phyloP scores from a whole-genome alignment of 2,888 invertebrate species.

The Cephus pulcher region DNA sequence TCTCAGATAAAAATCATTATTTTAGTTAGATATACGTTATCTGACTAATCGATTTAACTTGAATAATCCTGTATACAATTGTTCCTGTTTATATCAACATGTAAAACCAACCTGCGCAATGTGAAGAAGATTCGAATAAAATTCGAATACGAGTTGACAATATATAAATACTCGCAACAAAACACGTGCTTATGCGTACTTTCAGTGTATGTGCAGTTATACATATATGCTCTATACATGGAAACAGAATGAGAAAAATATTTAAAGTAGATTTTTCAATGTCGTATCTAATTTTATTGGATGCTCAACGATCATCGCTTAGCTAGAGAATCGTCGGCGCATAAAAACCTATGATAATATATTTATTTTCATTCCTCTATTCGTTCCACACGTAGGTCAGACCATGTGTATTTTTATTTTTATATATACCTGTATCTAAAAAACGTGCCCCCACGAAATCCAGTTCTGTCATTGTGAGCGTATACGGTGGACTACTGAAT shows the following conservation, averaged over 20 bases:
- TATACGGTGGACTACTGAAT: too few relatives aligned
- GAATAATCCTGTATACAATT: background rate
- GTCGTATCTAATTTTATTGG: background rate
- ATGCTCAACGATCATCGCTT: background rate
- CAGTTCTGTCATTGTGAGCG: background rate
- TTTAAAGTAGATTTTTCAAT: background rate
- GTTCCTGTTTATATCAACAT: background rate
- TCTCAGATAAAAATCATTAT: background rate
- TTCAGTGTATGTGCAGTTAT: background rate
- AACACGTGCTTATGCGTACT: background rate
- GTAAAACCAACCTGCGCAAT: background rate
- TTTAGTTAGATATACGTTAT: background rate
- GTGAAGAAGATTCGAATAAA: background rate
- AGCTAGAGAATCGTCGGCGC: background rate
- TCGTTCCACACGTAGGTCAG: background rate
- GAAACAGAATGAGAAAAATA: background rate
- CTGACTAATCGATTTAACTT: background rate
- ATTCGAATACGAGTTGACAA: background rate
- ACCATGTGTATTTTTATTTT: background rate
- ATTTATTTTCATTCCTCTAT: background rate
- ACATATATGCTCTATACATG: background rate
- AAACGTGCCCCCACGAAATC: background rate
- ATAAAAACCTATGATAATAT: background rate
- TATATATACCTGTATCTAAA: background rate
- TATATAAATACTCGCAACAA: background rate